Percentiles rank a stretch among this genome's conserved stretches.
Conservation (phyloP, 1,140 invertebrate species). For the Leucophenga varia region DNA sequence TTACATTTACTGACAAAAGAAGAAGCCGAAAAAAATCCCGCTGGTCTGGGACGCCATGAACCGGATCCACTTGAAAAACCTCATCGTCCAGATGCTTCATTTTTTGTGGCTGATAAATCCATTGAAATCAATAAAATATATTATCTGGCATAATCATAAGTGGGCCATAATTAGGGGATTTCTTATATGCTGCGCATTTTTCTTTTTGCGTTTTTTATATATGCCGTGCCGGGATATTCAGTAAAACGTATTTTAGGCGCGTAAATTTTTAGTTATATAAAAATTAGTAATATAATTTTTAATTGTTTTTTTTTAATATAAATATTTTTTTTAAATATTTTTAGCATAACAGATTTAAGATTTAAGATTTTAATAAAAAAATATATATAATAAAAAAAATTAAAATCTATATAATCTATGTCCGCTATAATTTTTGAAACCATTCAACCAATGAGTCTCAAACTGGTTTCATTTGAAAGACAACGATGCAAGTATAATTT, state of each 20-base stretch:
- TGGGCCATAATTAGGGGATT: slow-evolving; percentile 81
- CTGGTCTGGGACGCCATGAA: slow-evolving; percentile 81
- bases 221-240: slow-evolving; percentile 83
- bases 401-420: too few species aligned
- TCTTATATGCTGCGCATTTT: slow-evolving; percentile 65
- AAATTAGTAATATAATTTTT: too few species aligned
- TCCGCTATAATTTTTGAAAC: too few species aligned
- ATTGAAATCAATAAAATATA: slow-evolving; percentile 86
- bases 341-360: too few species aligned
- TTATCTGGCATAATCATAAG: slow-evolving; percentile 92
- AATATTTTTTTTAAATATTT: too few species aligned
- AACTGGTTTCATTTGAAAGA: too few species aligned
- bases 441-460: too few species aligned
- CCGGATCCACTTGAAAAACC: slow-evolving; percentile 88
- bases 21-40: slow-evolving; percentile 86
- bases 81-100: slow-evolving; percentile 86
- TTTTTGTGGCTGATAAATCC: slow-evolving; percentile 93
- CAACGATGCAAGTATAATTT: too few species aligned
- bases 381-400: too few species aligned
- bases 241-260: slow-evolving; percentile 86
- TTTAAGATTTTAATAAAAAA: too few species aligned
- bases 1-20: slow-evolving; percentile 82
- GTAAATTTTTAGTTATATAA: slow-evolving; percentile 61
- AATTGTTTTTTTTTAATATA: too few species aligned
- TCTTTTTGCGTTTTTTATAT: slow-evolving; percentile 76